These are phyloP conservation scores for Calycopis cecrops DNA, from an alignment of 1,140 invertebrate species.

Conservation along the genomic window DNA sequence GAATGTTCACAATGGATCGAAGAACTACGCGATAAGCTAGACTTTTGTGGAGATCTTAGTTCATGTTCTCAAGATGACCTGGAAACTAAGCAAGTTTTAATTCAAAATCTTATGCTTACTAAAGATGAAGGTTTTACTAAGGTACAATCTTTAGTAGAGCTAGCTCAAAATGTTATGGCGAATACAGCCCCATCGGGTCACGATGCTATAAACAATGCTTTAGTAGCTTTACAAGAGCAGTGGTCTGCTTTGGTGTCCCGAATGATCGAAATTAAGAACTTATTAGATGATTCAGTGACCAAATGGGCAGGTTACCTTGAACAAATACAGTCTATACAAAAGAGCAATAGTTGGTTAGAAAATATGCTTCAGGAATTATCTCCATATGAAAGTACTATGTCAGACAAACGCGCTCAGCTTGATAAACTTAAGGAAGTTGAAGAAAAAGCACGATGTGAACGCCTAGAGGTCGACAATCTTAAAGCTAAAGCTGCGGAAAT, in stretches of 20 bases:
- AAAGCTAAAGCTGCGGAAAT: slow-evolving; percentile 92
- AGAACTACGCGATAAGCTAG: slow-evolving; percentile 88
- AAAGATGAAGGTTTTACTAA: slow-evolving; percentile 95
- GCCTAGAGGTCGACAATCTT: slow-evolving; percentile 92
- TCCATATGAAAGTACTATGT: slow-evolving; percentile 86
- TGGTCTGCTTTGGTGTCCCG: slow-evolving; percentile 91
- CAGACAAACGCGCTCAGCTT: slow-evolving; percentile 89
- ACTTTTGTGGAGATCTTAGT: slow-evolving; percentile 88
- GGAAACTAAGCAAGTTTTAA: slow-evolving; percentile 88
- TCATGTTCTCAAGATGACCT: slow-evolving; percentile 89
- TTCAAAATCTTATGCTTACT: slow-evolving; percentile 89
- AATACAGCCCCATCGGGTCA: slow-evolving; percentile 94
- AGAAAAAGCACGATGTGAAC: slow-evolving; percentile 93
- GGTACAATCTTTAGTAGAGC: slow-evolving; percentile 89
- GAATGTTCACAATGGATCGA: slow-evolving; percentile 91
- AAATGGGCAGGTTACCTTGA: slow-evolving; percentile 93
- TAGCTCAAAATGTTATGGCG: slow-evolving; percentile 93
- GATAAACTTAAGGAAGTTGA: slow-evolving; percentile 90
- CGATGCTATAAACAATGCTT: slow-evolving; percentile 87
- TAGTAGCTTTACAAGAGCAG: slow-evolving; percentile 90
- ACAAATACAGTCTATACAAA: slow-evolving; percentile 89
- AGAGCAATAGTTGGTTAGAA: slow-evolving; percentile 88
- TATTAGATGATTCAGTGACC: slow-evolving; percentile 92
- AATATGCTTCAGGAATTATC: slow-evolving; percentile 82
- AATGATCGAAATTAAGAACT: slow-evolving; percentile 92